A percentile compares a stretch with the other conserved stretches of the same genome.
phyloP scores from a whole-genome alignment of 2,113 vertebrate genomes.

The Heterotilapia buettikoferi region DNA sequence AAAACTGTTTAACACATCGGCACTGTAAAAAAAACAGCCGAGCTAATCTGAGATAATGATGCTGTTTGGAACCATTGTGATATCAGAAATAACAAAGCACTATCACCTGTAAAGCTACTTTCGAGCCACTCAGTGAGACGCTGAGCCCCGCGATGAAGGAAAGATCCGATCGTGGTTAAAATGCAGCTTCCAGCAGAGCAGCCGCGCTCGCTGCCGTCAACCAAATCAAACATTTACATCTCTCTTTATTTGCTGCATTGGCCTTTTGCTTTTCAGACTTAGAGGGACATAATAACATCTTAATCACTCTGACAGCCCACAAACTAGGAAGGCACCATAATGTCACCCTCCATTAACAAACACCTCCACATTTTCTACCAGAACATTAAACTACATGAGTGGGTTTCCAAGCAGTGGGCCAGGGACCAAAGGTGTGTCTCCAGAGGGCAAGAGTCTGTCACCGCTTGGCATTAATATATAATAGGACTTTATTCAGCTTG shows the following conservation, averaged over 20 bases:
- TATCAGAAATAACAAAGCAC: neutral
- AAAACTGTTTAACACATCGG: neutral
- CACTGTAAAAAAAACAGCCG: neutral
- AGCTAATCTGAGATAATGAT: neutral
- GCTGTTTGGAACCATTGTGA: neutral
- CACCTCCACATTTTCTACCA: neutral
- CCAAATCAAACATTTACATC: neutral
- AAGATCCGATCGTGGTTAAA: neutral
- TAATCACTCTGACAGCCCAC: conserved; percentile 4
- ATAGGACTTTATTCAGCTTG: neutral
- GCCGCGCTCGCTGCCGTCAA: neutral
- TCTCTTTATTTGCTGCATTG: neutral
- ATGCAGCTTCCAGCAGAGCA: neutral
- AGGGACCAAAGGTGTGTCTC: neutral
- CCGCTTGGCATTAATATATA: neutral
- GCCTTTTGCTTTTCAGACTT: neutral
- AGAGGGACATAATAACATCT: neutral
- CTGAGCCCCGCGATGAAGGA: accelerated
- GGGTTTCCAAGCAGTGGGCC: neutral
- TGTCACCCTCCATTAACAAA: neutral
- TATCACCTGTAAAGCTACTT: neutral
- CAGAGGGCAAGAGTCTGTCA: neutral
- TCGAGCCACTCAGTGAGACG: neutral
- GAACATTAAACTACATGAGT: neutral
- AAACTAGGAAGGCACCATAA: neutral